Base-by-base conservation (phyloP, 2,888 invertebrate genomes). In the Cheilosia vernalis region DNA sequence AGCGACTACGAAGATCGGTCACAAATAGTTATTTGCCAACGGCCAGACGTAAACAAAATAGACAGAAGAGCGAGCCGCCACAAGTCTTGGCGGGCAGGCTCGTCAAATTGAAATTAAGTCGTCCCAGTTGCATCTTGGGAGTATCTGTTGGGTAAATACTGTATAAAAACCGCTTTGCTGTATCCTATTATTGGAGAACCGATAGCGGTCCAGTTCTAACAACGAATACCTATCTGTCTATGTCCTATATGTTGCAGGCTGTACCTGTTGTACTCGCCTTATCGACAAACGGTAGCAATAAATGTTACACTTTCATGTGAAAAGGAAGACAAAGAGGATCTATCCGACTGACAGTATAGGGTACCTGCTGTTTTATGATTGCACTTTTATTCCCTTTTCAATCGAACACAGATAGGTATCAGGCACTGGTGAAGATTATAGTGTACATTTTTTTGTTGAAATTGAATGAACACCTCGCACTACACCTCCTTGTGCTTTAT, bases 21-120 rank as follows among this genome's bases (percentile, higher is more conserved):
- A 47, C 56, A 80, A 85, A 76, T 85, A 72, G 81, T 85, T 81
- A 72, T 85, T 85, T 81, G 85, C 72, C 63, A 42, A 47, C 53
- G 13, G 70, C 66, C 61, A 60, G 53, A 56, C 30, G 70, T 70
- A 74, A 85, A 80, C 84, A 76, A 76, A 30, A 30, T 30, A 69
- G 21, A 58, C 13, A 33, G 15, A 9, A 19, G 19, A 21, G 6
- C 33, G 60, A n/a, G 42, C 67, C 73, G 78, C 78, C 58, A 74
- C 74, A 84, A 76, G 80, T 84, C 80, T 74, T 70, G 70, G 56
- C 21, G 49, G 47, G 3, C 33, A 10, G 61, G 60, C 80, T 70
- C 74, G 70, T 80, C 70, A 80, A 69, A 84, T 49, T 49, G 49
- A 80, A 79, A 80, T 76, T 84, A 51, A 74, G 53, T 49, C 47